Evolutionary conservation across 2,888 invertebrate genomes (phyloP).

Genomic region (Rapana venosa): DNA sequence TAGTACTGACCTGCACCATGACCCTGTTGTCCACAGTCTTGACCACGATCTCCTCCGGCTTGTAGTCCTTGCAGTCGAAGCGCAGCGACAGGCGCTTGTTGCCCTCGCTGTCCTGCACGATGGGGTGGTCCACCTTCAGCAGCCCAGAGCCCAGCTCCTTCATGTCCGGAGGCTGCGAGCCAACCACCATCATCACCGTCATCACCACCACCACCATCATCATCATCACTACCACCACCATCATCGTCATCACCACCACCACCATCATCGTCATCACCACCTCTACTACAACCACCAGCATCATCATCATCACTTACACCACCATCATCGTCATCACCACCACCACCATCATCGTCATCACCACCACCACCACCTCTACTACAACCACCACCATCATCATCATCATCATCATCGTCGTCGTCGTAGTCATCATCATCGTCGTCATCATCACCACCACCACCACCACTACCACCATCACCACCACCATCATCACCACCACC

Average conservation of each 20-base stretch:
- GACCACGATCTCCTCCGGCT: conserved; percentile 91
- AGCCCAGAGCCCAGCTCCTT: conserved; percentile 31
- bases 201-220: not conserved
- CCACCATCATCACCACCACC: too few relatives aligned
- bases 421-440: too few relatives aligned
- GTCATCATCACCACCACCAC: not conserved
- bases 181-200: not conserved
- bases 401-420: too few relatives aligned
- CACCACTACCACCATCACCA: not conserved
- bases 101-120: conserved; percentile 82
- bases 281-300: not conserved
- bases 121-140: conserved; percentile 63
- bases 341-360: not conserved
- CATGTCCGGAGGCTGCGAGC: conserved; percentile 37
- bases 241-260: not conserved
- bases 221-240: not conserved
- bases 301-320: not conserved
- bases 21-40: conserved; percentile 99
- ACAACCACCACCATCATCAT: too few relatives aligned
- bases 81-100: conserved; percentile 92
- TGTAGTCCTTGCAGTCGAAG: conserved; percentile 98
- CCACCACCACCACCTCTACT: not conserved
- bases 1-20: conserved; percentile 87
- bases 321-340: not conserved
- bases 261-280: too few relatives aligned